These are phyloP conservation scores for Drosophila macrothrix DNA, from an alignment of 2,888 invertebrate species.

Conservation along the genomic window DNA sequence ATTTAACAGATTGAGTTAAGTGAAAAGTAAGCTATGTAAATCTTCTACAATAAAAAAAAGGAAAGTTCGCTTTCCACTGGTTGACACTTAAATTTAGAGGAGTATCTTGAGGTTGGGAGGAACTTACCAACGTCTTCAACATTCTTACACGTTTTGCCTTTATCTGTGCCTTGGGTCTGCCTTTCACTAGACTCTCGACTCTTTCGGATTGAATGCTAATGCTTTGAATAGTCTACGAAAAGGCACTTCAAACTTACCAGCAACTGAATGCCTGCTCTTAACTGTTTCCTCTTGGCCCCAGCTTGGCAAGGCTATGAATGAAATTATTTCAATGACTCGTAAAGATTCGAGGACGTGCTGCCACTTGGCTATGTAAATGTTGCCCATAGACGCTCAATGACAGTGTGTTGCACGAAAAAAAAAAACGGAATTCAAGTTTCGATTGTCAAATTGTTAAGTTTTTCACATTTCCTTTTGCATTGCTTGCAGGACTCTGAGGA, in stretches of 20 bases:
- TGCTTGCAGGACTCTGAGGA: slow-evolving; percentile 91
- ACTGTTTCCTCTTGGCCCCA: slow-evolving; percentile 1
- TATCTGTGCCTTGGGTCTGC: not conserved
- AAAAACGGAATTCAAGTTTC: slow-evolving; percentile 7
- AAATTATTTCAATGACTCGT: slow-evolving; percentile 47
- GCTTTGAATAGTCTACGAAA: slow-evolving; percentile 22
- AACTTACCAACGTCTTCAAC: no score
- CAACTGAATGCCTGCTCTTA: slow-evolving; percentile 18
- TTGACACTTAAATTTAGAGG: not conserved
- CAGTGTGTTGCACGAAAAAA: not conserved
- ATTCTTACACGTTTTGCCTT: not conserved
- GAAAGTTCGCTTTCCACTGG: not conserved
- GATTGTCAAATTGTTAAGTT: slow-evolving; percentile 18
- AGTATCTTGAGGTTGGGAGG: not conserved
- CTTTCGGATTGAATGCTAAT: slow-evolving; percentile 1
- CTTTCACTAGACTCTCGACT: slow-evolving; percentile 3
- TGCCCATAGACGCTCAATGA: slow-evolving; percentile 6
- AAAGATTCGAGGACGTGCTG: slow-evolving; percentile 20
- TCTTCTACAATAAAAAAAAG: not conserved
- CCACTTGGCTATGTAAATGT: slow-evolving; percentile 49
- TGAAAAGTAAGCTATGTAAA: not conserved
- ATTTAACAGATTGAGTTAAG: not conserved
- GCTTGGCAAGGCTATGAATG: slow-evolving; percentile 25
- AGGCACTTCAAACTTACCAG: slow-evolving; percentile 37
- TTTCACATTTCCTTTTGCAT: not conserved